These are phyloP conservation scores for Porphyrio hochstetteri DNA, from an alignment of 2,113 vertebrate species.

Conservation along the genomic window DNA sequence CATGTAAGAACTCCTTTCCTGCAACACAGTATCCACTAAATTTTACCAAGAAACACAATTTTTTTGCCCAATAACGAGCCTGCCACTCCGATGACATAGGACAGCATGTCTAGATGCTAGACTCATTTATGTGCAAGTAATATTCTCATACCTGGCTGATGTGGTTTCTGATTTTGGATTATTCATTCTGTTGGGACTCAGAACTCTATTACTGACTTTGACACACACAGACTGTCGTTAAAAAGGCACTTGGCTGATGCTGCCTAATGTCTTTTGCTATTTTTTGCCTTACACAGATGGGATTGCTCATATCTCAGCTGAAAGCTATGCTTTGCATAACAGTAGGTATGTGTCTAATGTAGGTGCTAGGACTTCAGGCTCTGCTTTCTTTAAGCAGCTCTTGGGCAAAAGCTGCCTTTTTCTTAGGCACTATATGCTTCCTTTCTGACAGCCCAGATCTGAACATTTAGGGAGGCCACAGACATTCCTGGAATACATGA, in stretches of 20 bases:
- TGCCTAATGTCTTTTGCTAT: background rate
- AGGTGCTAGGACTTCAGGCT: background rate
- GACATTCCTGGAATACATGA: background rate
- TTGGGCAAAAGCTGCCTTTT: background rate
- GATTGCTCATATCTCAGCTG: background rate
- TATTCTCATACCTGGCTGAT: background rate
- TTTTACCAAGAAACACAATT: background rate
- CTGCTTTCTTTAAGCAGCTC: background rate
- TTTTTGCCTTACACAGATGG: background rate
- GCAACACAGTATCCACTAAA: background rate
- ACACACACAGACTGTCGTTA: background rate
- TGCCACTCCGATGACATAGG: background rate
- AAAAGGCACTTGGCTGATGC: background rate
- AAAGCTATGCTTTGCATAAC: background rate
- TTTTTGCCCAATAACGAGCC: fast-evolving
- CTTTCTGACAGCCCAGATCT: background rate
- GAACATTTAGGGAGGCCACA: background rate
- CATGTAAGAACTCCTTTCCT: background rate
- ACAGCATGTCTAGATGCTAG: background rate
- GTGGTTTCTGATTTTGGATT: background rate
- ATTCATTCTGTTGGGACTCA: background rate
- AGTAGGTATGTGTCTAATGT: background rate
- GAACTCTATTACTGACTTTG: background rate
- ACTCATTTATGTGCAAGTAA: background rate
- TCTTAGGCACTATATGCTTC: background rate